Conservation (phyloP, 2,888 invertebrate species). For the Acrocera orbiculus region DNA sequence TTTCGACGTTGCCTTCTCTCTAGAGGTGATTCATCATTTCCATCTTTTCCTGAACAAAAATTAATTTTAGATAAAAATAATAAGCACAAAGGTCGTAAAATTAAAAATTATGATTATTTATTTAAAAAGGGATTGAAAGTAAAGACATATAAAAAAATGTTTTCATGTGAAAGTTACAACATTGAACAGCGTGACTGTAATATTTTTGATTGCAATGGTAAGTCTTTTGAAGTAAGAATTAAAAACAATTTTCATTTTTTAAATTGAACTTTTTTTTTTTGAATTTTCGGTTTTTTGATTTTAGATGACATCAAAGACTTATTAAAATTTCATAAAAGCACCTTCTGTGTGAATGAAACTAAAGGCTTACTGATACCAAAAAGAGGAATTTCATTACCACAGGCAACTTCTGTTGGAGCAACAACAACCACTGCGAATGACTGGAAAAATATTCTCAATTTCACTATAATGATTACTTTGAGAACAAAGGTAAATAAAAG, state of each 20-base stretch:
- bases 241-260: not conserved
- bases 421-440: constrained; percentile 11
- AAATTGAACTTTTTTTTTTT: constrained; percentile 1
- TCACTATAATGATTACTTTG: constrained; percentile 28
- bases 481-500: constrained; percentile 27
- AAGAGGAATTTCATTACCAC: not conserved
- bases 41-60: too few species aligned
- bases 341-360: too few species aligned
- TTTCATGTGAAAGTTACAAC: constrained; percentile 31
- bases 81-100: too few species aligned
- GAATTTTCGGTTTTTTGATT: constrained; percentile 7
- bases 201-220: constrained; percentile 30
- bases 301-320: constrained; percentile 29
- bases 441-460: constrained; percentile 27
- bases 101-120: too few species aligned
- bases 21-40: too few species aligned
- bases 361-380: too few species aligned
- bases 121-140: too few species aligned
- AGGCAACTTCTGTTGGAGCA: constrained; percentile 7
- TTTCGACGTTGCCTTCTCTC: constrained; percentile 30
- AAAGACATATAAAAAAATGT: too few species aligned
- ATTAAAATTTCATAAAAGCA: constrained; percentile 28
- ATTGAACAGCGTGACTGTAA: constrained; percentile 32
- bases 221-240: constrained; percentile 5
- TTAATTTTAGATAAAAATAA: too few species aligned